phyloP scores from a whole-genome alignment of 2,113 vertebrate species.

The Galbula dea region DNA sequence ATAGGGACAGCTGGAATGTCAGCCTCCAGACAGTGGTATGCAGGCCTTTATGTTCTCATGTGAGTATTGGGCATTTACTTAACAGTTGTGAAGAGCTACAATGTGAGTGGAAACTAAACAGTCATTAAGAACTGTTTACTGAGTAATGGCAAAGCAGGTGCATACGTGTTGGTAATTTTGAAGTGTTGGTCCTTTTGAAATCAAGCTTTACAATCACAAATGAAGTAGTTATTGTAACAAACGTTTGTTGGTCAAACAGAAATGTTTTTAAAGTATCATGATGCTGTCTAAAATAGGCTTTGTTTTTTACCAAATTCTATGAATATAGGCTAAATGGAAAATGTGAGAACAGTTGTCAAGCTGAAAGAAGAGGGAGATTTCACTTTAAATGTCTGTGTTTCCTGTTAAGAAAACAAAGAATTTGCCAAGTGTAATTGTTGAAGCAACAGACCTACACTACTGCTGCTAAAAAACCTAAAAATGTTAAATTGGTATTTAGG shows the following conservation, averaged over 20 bases:
- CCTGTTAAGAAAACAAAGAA: slow-evolving; percentile 31
- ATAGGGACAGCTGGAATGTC: not conserved
- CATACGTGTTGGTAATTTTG: not conserved
- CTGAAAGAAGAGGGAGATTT: slow-evolving; percentile 13
- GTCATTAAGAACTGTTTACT: not conserved
- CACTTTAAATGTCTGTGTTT: not conserved
- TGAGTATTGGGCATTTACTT: not conserved
- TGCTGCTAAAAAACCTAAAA: not conserved
- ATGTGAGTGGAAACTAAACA: not conserved
- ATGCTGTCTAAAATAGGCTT: slow-evolving; percentile 6
- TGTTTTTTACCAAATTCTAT: not conserved
- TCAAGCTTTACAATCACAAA: not conserved
- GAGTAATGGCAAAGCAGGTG: not conserved
- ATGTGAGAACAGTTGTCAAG: not conserved
- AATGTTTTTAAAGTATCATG: not conserved
- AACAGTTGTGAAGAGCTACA: not conserved
- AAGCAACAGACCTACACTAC: not conserved
- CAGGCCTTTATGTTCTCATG: not conserved
- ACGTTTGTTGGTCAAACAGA: not conserved
- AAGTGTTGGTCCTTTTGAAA: not conserved
- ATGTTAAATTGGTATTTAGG: slow-evolving; percentile 49
- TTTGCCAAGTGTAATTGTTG: slow-evolving; percentile 30
- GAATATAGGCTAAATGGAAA: not conserved
- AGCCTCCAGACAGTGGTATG: not conserved
- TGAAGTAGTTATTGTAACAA: not conserved